Evolutionary conservation across 2,797 vertebrate species (phyloP).

Genomic region (Danio jaintianensis): DNA sequence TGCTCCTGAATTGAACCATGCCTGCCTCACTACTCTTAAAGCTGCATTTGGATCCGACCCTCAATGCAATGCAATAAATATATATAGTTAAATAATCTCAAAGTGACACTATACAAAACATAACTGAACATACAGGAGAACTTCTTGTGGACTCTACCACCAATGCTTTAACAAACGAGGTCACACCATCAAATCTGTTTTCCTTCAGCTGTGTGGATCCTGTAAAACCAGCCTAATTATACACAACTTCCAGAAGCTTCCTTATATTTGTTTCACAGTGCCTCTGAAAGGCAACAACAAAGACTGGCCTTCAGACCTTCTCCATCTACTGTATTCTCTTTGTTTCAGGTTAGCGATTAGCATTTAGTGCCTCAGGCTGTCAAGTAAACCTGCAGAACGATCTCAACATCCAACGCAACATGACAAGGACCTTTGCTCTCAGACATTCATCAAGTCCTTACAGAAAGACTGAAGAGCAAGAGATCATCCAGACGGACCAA

Average conservation of each 20-base stretch:
- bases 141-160: background rate
- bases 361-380: constrained; percentile 12
- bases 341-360: background rate
- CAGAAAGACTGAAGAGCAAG: constrained; percentile 7
- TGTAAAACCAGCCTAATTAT: background rate
- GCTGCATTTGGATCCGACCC: no score
- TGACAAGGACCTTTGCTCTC: constrained; percentile 39
- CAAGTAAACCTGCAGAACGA: constrained; percentile 13
- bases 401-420: constrained; percentile 30
- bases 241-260: background rate
- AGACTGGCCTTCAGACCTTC: background rate
- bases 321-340: background rate
- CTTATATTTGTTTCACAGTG: background rate
- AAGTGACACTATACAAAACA: no score
- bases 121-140: background rate
- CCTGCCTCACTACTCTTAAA: no score
- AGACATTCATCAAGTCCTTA: constrained; percentile 38
- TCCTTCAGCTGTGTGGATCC: constrained; percentile 4
- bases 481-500: constrained; percentile 46
- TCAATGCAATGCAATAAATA: background rate
- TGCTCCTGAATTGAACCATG: no score
- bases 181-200: background rate
- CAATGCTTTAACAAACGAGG: constrained; percentile 14
- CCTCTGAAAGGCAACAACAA: background rate
- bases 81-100: background rate